Base-by-base conservation (phyloP, 1,140 invertebrate species). In the Nephotettix cincticeps region DNA sequence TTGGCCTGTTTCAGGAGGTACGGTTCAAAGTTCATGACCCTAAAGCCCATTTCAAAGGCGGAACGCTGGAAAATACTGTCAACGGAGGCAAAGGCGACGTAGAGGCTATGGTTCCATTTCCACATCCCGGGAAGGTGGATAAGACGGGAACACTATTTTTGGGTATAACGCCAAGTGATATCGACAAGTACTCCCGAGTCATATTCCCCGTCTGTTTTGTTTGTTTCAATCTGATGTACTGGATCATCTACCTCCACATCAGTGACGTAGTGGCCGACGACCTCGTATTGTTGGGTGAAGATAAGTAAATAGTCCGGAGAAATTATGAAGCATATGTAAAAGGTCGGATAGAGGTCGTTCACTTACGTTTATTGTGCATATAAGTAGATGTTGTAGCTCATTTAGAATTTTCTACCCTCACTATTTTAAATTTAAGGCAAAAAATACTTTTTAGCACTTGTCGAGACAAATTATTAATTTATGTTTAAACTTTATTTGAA, bases 11-110 rank as follows among this genome's bases (percentile, higher is more conserved):
- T 84, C 90, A 95, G 92, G 92, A 94, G 87, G 93, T 95, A 81
- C 90, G 93, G 78, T 94, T 94, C 85, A 94, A 94, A 85, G 92
- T 94, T 29, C 92, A 94, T 83, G 93, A 94, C 84, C 92, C 92
- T n/a, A 94, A 94, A 83, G 91, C 89, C 79, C 92, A 94, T 81
- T 93, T 91, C 78, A 94, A 95, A 84, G 92, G 92, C 63, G 92
- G 91, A 32, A 93, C 92, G 1, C 84, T 94, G 72, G 93, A 95
- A 83, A 94, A 93, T 80, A 83, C 80, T 19, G 75, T 83, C 13
- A 83, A 84, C 76, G 82, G 80, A 56, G 71, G 79, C 0, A 75
- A 77, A 25, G 76, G 74, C 14, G 79, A 80, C 58, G 77, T 78
- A 68, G 79, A 78, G 25, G 78, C 68, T 27, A 56, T 28, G 32